A percentile compares a stretch with the other conserved stretches of the same genome.
Evolutionary conservation across 2,888 invertebrate genomes (phyloP).

Genomic region (Brachyopa scutellaris): DNA sequence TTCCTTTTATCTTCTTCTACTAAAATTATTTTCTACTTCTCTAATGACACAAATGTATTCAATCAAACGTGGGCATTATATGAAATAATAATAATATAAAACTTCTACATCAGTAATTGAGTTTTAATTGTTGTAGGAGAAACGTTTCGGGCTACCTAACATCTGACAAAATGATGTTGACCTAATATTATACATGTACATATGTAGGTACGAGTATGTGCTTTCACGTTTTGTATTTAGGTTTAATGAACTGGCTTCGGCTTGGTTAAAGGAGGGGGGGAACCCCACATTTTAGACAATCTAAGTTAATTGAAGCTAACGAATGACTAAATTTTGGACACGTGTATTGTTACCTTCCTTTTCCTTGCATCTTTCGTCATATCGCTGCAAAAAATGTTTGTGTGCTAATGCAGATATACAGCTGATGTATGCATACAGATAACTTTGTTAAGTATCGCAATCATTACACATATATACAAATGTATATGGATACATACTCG

Average conservation of each 20-base stretch:
- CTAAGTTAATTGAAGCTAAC: conserved; percentile 29
- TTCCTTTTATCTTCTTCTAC: neutral
- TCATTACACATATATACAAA: no score
- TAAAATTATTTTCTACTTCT: neutral
- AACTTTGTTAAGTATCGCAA: neutral
- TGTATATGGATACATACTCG: no score
- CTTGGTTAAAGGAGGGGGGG: neutral
- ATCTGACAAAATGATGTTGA: conserved; percentile 24
- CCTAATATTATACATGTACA: no score
- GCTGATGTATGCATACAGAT: neutral
- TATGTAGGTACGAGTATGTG: no score
- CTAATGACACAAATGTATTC: no score
- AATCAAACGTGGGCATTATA: conserved; percentile 5
- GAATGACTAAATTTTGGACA: conserved; percentile 20
- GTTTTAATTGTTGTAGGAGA: neutral
- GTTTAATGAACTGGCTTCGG: conserved; percentile 48
- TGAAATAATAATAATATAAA: conserved; percentile 23
- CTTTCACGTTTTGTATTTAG: neutral
- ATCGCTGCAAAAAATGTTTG: conserved; percentile 7
- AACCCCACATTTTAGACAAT: conserved; percentile 25
- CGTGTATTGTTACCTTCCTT: neutral
- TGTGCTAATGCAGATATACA: no score
- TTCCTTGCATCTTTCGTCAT: conserved; percentile 16
- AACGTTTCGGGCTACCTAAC: conserved; percentile 1
- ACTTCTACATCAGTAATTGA: neutral